Percentiles rank a stretch among this genome's conserved stretches.
phyloP scores from a whole-genome alignment of 2,113 vertebrate genomes.

The Anarhynchus alexandrinus region DNA sequence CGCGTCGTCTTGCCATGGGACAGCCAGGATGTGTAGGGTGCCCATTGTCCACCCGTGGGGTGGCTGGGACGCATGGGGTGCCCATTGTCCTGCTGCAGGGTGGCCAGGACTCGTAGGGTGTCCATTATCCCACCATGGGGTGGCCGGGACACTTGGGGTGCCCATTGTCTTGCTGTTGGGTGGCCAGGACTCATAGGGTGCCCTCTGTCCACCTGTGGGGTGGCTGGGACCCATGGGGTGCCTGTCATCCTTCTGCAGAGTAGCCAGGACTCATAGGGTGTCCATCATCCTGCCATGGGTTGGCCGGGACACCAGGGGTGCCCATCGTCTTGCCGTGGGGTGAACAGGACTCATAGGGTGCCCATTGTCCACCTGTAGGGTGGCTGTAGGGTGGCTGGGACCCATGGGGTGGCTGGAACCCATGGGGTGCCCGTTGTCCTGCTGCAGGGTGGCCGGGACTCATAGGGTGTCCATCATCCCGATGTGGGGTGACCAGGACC shows the following conservation, averaged over 20 bases:
- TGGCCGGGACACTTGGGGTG: not conserved
- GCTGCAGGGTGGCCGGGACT: too few species aligned
- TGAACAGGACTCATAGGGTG: not conserved
- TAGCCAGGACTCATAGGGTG: rapidly evolving
- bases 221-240: too few species aligned
- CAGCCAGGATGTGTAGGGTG: too few species aligned
- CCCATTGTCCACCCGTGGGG: too few species aligned
- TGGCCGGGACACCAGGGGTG: rapidly evolving
- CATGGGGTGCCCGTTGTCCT: not conserved
- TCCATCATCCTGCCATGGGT: rapidly evolving
- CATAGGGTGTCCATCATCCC: too few species aligned
- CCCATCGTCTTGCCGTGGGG: too few species aligned
- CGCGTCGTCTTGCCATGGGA: too few species aligned
- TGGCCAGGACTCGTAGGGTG: not conserved
- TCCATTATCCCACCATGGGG: not conserved
- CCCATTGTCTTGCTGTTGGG: not conserved
- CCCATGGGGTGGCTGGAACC: too few species aligned
- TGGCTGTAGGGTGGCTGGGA: too few species aligned
- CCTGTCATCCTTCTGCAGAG: rapidly evolving
- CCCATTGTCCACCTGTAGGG: not conserved
- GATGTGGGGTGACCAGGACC: too few species aligned
- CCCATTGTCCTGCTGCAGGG: too few species aligned
- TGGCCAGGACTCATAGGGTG: not conserved
- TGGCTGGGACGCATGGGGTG: too few species aligned
- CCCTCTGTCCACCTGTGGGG: not conserved